phyloP scores from a whole-genome alignment of 1,140 invertebrate species.

The Cryptotermes secundus region DNA sequence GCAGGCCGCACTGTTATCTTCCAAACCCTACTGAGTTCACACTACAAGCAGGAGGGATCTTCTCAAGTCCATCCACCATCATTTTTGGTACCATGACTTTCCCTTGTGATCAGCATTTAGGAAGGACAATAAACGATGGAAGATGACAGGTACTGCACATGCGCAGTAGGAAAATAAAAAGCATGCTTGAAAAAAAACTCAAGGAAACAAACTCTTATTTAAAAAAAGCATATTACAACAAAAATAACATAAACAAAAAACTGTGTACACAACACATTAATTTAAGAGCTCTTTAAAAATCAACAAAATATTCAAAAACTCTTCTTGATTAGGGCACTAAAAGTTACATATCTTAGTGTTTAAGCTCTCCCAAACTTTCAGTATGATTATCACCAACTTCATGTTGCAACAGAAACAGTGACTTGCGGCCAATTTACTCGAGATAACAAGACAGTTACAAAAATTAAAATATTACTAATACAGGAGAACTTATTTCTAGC shows the following conservation, averaged over 20 bases:
- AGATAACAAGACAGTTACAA: background rate
- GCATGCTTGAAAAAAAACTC: background rate
- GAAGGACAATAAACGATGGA: conserved; percentile 13
- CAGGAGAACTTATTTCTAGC: background rate
- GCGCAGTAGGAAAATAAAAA: conserved; percentile 13
- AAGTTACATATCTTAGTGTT: background rate
- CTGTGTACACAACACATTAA: conserved; percentile 23
- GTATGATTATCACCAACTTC: background rate
- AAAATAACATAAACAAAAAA: conserved; percentile 29
- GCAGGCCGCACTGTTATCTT: background rate
- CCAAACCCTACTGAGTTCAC: background rate
- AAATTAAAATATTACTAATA: conserved; percentile 8
- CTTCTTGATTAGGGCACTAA: background rate
- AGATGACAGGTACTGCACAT: background rate
- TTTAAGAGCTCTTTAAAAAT: conserved; percentile 32
- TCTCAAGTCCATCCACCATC: background rate
- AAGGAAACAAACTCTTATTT: conserved; percentile 30
- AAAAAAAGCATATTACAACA: conserved; percentile 32
- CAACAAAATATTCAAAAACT: conserved; percentile 30
- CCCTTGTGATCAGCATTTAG: conserved; percentile 2
- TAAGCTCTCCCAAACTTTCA: background rate
- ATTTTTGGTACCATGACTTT: conserved; percentile 5
- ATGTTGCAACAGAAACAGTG: background rate
- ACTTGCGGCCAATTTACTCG: background rate
- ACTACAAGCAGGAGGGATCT: background rate